These are phyloP conservation scores for Thyatira batis DNA, from an alignment of 2,888 invertebrate species.

Conservation along the genomic window DNA sequence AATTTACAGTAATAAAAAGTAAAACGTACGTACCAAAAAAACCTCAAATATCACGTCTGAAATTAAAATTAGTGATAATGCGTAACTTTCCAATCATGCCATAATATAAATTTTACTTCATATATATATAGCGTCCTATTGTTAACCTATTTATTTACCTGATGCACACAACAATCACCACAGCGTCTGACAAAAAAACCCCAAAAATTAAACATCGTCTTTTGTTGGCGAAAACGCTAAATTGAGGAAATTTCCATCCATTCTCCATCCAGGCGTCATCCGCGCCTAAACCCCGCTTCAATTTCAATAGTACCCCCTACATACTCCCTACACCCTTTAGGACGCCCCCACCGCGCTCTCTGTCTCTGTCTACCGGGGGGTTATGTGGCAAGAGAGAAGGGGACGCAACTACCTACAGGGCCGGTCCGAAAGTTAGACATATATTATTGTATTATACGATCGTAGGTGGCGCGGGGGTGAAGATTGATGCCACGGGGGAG, in stretches of 20 bases:
- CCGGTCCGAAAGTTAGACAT: constrained; percentile 82
- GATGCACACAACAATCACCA: constrained; percentile 42
- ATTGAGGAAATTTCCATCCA: constrained; percentile 83
- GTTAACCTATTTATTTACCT: constrained; percentile 29
- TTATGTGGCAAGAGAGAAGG: constrained; percentile 35
- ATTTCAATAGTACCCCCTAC: constrained; percentile 81
- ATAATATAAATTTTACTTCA: no score
- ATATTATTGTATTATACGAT: constrained; percentile 81
- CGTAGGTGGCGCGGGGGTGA: constrained; percentile 79
- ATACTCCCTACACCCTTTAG: constrained; percentile 81
- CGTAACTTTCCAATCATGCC: no score
- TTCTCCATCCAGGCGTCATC: constrained; percentile 82
- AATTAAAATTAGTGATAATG: no score
- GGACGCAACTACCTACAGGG: constrained; percentile 72
- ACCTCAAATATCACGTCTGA: no score
- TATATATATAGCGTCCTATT: constrained; percentile 11
- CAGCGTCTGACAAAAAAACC: constrained; percentile 66
- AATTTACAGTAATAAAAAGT: no score
- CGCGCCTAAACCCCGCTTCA: constrained; percentile 82
- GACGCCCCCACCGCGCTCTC: constrained; percentile 68
- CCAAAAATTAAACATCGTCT: constrained; percentile 81
- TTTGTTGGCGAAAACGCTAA: constrained; percentile 82
- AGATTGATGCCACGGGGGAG: constrained; percentile 75
- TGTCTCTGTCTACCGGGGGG: constrained; percentile 43
- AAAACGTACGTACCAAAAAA: no score